phyloP scores from a whole-genome alignment of 2,888 invertebrate genomes.

The Asteroscopus sphinx region DNA sequence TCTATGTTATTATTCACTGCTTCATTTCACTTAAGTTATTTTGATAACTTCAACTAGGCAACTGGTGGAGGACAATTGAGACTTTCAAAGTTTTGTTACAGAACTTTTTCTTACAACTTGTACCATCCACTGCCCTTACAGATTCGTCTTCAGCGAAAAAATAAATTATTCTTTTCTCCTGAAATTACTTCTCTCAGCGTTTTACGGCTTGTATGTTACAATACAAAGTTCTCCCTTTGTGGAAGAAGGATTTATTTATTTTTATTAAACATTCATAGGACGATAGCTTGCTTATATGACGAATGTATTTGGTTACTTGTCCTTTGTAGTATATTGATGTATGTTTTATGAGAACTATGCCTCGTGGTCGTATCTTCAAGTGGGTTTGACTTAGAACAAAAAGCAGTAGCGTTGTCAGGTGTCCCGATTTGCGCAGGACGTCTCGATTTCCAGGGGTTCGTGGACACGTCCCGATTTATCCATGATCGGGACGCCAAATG shows the following conservation, averaged over 20 bases:
- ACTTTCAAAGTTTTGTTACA: too few relatives aligned
- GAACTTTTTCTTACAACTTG: neutral
- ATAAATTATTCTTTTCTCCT: slow-evolving; percentile 55
- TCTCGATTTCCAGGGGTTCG: too few relatives aligned
- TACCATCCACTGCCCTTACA: slow-evolving; percentile 20
- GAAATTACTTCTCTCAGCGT: slow-evolving; percentile 53
- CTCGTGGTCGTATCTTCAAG: neutral
- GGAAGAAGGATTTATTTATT: slow-evolving; percentile 32
- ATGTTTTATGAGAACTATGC: too few relatives aligned
- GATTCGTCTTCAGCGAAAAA: slow-evolving; percentile 52
- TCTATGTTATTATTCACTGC: too few relatives aligned
- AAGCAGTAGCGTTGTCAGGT: too few relatives aligned
- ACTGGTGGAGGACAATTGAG: too few relatives aligned
- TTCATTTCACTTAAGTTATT: too few relatives aligned
- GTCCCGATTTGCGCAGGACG: too few relatives aligned
- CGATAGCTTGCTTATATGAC: slow-evolving; percentile 33
- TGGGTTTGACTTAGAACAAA: neutral
- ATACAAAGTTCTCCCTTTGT: slow-evolving; percentile 42
- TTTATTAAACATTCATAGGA: slow-evolving; percentile 38
- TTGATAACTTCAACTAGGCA: too few relatives aligned
- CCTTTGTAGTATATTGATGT: slow-evolving; percentile 5
- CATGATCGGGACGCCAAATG: too few relatives aligned
- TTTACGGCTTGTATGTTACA: slow-evolving; percentile 45
- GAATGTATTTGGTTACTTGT: slow-evolving; percentile 16
- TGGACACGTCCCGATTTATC: too few relatives aligned